phyloP scores from a whole-genome alignment of 2,113 vertebrate species.

The Candoia aspera region DNA sequence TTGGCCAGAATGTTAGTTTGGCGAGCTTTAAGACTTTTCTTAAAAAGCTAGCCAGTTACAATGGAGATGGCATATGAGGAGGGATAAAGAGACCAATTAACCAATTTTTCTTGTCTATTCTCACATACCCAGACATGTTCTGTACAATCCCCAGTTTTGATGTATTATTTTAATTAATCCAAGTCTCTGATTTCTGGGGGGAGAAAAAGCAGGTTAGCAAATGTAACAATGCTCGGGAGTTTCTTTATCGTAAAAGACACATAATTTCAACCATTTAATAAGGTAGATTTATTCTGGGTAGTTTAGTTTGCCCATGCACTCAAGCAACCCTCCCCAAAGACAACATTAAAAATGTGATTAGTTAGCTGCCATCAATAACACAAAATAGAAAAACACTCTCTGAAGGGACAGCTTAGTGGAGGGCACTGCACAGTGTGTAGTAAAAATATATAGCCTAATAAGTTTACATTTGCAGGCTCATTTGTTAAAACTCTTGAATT shows the following conservation, averaged over 20 bases:
- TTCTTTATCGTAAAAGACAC: conserved; percentile 87
- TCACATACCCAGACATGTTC: conserved; percentile 72
- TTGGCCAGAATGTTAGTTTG: conserved; percentile 37
- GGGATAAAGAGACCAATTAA: conserved; percentile 81
- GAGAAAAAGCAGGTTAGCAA: conserved; percentile 78
- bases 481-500: conserved; percentile 93
- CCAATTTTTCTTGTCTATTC: conserved; percentile 83
- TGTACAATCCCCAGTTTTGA: conserved; percentile 77
- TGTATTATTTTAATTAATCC: conserved; percentile 91
- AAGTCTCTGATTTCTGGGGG: conserved; percentile 77
- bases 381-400: conserved; percentile 87
- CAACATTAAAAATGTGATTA: conserved; percentile 92
- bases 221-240: conserved; percentile 84
- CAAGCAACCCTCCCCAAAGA: conserved; percentile 87
- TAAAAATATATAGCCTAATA: conserved; percentile 93
- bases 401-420: conserved; percentile 88
- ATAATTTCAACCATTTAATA: conserved; percentile 90
- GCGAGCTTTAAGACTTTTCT: conserved; percentile 64
- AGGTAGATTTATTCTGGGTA: conserved; percentile 89
- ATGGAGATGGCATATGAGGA: conserved; percentile 59
- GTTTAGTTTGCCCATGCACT: conserved; percentile 86
- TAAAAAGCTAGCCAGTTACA: conserved; percentile 59
- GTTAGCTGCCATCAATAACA: conserved; percentile 90
- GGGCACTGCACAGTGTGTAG: conserved; percentile 87
- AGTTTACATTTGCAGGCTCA: conserved; percentile 91